Base-by-base conservation (phyloP, 2,113 vertebrate genomes). In the Furnarius figulus region DNA sequence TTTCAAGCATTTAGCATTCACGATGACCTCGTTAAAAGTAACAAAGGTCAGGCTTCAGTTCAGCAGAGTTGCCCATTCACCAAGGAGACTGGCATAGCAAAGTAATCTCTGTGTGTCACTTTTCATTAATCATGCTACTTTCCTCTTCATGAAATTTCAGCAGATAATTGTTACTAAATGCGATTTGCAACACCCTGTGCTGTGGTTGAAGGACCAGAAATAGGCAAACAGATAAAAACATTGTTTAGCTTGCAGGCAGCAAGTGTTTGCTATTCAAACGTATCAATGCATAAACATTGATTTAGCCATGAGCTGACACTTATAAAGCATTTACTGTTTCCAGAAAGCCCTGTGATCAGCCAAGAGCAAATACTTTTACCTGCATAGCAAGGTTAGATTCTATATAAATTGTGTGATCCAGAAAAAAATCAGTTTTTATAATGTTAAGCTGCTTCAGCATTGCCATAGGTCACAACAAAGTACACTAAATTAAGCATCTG, bases 91-190 rank as follows among this genome's bases (percentile, higher is more conserved):
- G 83, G 96, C 97, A 95, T 84, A 95, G 97, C 97, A 89, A 97
- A 98, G 97, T 97, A 97, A 98, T 98, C 96, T 95, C 82, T 93
- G 91, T 84, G 95, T 98, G 98, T 98, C 98, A 98, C 97, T 98
- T 98, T 97, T 97, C 95, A 98, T 98, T 99, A 98, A 99, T 98
- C 98, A 98, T 97, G 97, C 95, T 95, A 96, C 96, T 98, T 97
- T 98, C 91, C 97, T 97, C 93, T 96, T 97, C 97, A 78, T 66
- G 88, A 98, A 97, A 98, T 97, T 97, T 97, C 97, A 93, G 95
- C 94, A 97, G 93, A 98, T 98, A 98, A 98, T 98, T 98, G 97
- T 98, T 97, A 90, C 97, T 98, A 98, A 98, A 98, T 97, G 97
- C 75, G 97, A 98, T 98, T 98, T 94, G 96, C 95, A 98, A 98